Percentiles rank a stretch among this genome's conserved stretches.
Conservation (phyloP, 2,113 vertebrate species). For the Acinonyx jubatus region DNA sequence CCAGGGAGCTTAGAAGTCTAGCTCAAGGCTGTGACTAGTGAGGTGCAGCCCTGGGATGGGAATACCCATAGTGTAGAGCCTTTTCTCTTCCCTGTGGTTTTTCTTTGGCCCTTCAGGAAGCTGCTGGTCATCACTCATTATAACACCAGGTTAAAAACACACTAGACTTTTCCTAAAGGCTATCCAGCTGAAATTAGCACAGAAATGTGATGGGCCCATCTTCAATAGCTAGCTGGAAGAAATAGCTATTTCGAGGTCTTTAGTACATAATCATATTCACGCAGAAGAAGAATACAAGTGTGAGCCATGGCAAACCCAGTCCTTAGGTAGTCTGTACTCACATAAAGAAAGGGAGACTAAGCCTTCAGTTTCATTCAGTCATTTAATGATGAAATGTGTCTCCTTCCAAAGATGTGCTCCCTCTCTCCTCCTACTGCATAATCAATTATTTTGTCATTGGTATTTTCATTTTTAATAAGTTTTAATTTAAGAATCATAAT, state of each 20-base stretch:
- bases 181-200: neutral
- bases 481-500: neutral
- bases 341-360: neutral
- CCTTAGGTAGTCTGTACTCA: neutral
- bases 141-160: neutral
- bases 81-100: neutral
- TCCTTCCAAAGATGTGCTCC: neutral
- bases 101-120: neutral
- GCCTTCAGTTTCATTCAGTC: neutral
- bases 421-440: neutral
- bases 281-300: neutral
- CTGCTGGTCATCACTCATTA: neutral
- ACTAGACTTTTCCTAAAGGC: neutral
- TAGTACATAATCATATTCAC: neutral
- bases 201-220: neutral
- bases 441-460: neutral
- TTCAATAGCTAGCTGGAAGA: neutral
- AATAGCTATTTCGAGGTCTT: neutral
- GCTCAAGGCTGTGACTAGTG: neutral
- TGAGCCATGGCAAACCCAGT: neutral
- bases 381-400: neutral
- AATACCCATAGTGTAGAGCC: neutral
- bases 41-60: neutral
- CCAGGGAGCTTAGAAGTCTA: neutral
- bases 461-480: slow-evolving; percentile 39